Base-by-base conservation (phyloP, 2,888 invertebrate genomes). In the Peribatodes rhomboidaria region DNA sequence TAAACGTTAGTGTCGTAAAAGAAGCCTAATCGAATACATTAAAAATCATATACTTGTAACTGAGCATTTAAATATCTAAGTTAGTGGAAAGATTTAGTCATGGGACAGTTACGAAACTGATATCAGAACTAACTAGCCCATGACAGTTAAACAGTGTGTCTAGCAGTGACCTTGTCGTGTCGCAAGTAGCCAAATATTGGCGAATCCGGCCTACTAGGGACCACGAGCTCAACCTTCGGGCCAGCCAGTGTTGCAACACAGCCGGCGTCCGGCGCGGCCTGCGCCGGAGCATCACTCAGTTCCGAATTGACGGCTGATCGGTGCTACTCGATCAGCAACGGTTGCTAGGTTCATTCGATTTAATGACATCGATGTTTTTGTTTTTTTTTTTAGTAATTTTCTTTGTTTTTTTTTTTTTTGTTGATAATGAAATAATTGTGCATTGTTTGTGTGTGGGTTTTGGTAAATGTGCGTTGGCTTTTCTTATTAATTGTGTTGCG, bases 151-250 rank as follows among this genome's bases (percentile, higher is more conserved):
- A 22, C 37, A 53, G 27, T 46, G 46, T 60, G 27, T 37, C 44
- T 33, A 44, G 33, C 47, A 18, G 22, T 10, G 39, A 52, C 56
- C 62, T 62, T 44, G 22, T 2, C 20, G 22, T 41, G 53, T 53
- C 37, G 64, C 59, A 64, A 64, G 54, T 64, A 35, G 54, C 42
- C 54, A 59, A 58, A 64, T 59, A 64, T 64, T 64, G 49, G 64
- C 64, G 64, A 59, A 52, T 22, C 14, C 16, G 31, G 20, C 8
- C n/a, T 31, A 16, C 31, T 7, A 11, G 57, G 22, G 49, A 54
- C 22, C 54, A n/a, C n/a, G n/a, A n/a, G n/a, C n/a, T 14, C 4
- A 31, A 14, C 64, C 64, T 59, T 64, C 35, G 27, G 16, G 13
- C 16, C 27, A 11, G 54, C 27, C 2, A 3, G 59, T 64, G 64